A percentile compares a stretch with the other conserved stretches of the same genome.
These are phyloP conservation scores for Aplysina aerophoba DNA, from an alignment of 37 sponge, comb jelly and placozoan genomes.

Conservation along the genomic window DNA sequence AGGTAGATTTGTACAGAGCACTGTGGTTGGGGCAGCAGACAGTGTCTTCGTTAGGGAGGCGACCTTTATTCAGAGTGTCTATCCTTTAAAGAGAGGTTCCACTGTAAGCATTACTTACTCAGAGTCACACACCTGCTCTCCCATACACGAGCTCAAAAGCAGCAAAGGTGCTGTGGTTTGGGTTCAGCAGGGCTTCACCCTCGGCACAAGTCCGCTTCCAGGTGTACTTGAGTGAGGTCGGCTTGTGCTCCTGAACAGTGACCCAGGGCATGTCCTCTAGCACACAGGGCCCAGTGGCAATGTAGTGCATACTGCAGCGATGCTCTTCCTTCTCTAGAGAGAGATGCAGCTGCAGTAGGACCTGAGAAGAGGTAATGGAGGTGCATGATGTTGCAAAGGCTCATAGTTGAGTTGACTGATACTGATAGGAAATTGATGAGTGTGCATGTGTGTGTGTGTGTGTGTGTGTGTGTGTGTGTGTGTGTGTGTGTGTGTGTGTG, in stretches of 20 bases:
- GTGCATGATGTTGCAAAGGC: not conserved
- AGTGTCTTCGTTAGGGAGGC: too few relatives aligned
- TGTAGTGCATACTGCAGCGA: slow-evolving; percentile 55
- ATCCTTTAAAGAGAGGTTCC: too few relatives aligned
- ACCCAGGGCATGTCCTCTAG: slow-evolving; percentile 83
- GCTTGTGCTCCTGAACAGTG: slow-evolving; percentile 65
- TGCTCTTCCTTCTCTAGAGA: slow-evolving; percentile 31
- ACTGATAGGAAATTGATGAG: too few relatives aligned
- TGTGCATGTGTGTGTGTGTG: too few relatives aligned
- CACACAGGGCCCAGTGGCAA: slow-evolving; percentile 76
- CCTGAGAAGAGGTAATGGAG: slow-evolving; percentile 11
- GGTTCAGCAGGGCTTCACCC: not conserved
- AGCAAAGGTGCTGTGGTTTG: slow-evolving; percentile 35
- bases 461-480: too few relatives aligned
- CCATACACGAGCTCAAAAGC: slow-evolving; percentile 68
- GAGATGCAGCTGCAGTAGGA: slow-evolving; percentile 60
- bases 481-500: too few relatives aligned
- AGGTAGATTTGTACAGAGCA: too few relatives aligned
- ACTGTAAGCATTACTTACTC: too few relatives aligned
- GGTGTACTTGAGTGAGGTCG: not conserved
- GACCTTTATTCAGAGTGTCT: too few relatives aligned
- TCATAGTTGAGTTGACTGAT: not conserved
- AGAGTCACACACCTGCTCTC: slow-evolving; percentile 32
- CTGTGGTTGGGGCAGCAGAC: too few relatives aligned
- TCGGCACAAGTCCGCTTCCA: not conserved